Conservation (phyloP, 2,888 invertebrate genomes). For the Rhagonycha lutea region DNA sequence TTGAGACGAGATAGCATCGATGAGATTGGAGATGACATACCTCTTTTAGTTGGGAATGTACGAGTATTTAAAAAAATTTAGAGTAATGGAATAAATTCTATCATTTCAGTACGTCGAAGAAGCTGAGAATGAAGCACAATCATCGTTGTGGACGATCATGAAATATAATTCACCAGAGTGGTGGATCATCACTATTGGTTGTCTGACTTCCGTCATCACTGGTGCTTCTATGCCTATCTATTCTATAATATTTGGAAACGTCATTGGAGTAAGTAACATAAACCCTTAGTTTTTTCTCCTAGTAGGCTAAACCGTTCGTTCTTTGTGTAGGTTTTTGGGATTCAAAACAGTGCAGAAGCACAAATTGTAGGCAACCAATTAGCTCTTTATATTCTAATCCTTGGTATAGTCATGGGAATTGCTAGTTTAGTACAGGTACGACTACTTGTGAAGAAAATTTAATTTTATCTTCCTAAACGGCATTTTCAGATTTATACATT, state of each 20-base stretch:
- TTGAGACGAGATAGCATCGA: constrained; percentile 4
- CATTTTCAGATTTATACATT: constrained; percentile 53
- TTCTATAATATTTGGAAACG: constrained; percentile 72
- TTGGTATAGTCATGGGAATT: constrained; percentile 67
- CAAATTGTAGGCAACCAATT: constrained; percentile 62
- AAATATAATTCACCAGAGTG: constrained; percentile 71
- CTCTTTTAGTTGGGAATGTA: not conserved
- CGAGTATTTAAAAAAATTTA: not conserved
- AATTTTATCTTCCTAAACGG: not conserved
- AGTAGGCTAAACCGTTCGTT: not conserved
- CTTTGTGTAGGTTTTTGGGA: constrained; percentile 58
- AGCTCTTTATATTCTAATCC: constrained; percentile 67
- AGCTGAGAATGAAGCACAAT: not conserved
- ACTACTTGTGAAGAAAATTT: constrained; percentile 23
- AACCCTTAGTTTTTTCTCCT: not conserved
- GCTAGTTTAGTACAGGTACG: constrained; percentile 71
- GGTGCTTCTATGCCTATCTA: constrained; percentile 75
- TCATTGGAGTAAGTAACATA: constrained; percentile 61
- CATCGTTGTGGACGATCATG: constrained; percentile 55
- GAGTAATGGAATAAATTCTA: not conserved
- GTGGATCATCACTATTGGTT: constrained; percentile 66
- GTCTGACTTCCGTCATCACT: constrained; percentile 64
- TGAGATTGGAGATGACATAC: not conserved
- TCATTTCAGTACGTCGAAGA: constrained; percentile 8
- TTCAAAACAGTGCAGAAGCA: constrained; percentile 57